Evolutionary conservation across 35 echinoderm and acorn worm genomes (phyloP).

Genomic region (Heliocidaris tuberculata): DNA sequence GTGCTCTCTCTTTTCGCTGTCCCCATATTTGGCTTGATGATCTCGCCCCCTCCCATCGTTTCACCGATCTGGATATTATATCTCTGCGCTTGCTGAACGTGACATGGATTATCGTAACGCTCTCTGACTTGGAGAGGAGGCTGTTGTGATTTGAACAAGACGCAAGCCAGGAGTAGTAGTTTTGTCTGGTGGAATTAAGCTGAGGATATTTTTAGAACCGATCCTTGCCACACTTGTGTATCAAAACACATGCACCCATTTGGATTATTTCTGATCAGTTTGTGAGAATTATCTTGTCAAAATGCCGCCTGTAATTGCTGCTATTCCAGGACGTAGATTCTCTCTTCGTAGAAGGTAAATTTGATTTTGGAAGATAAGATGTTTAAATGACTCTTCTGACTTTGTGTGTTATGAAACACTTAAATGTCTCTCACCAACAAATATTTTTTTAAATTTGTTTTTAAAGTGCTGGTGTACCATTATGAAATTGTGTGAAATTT

Average conservation of each 20-base stretch:
- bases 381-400: not conserved
- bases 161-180: not conserved
- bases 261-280: not conserved
- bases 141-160: not conserved
- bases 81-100: not conserved
- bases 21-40: not conserved
- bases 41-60: not conserved
- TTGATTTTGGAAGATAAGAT: not conserved
- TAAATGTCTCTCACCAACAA: not conserved
- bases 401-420: not conserved
- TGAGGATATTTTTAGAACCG: not conserved
- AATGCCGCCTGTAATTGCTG: constrained; percentile 45
- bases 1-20: not conserved
- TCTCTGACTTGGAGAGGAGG: not conserved
- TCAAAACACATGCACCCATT: not conserved
- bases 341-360: constrained; percentile 25
- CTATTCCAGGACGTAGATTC: constrained; percentile 42
- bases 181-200: not conserved
- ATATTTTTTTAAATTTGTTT: no score
- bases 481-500: no score
- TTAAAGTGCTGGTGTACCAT: no score
- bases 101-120: not conserved
- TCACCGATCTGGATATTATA: not conserved
- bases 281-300: constrained; percentile 19
- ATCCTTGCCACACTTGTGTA: not conserved